Evolutionary conservation across 2,113 vertebrate species (phyloP).

Genomic region (Megaceryle maxima): DNA sequence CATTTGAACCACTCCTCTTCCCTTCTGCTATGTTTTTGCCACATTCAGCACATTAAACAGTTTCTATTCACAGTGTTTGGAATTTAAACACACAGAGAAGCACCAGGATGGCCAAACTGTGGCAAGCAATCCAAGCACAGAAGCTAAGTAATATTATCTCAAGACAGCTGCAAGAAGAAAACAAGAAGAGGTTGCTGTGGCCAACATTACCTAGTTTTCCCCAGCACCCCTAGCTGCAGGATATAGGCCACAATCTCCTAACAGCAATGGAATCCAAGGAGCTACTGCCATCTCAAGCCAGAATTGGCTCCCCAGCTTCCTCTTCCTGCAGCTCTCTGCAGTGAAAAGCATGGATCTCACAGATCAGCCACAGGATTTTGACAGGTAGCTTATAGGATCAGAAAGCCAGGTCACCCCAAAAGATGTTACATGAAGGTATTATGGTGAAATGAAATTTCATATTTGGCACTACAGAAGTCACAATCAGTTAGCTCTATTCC

Average conservation of each 20-base stretch:
- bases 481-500: background rate
- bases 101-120: background rate
- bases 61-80: background rate
- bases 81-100: background rate
- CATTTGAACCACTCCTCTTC: background rate
- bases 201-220: background rate
- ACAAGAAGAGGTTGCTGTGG: background rate
- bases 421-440: background rate
- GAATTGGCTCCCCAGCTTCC: background rate
- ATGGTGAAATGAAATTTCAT: background rate
- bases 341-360: fast-evolving
- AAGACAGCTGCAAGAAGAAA: background rate
- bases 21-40: background rate
- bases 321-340: background rate
- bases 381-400: background rate
- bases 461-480: background rate
- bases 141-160: background rate
- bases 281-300: background rate
- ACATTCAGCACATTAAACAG: background rate
- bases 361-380: background rate
- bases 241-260: background rate
- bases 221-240: background rate
- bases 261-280: background rate
- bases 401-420: background rate
- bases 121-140: conserved; percentile 4